Evolutionary conservation across 2,888 invertebrate species (phyloP).

Genomic region (Drosophila conformis): DNA sequence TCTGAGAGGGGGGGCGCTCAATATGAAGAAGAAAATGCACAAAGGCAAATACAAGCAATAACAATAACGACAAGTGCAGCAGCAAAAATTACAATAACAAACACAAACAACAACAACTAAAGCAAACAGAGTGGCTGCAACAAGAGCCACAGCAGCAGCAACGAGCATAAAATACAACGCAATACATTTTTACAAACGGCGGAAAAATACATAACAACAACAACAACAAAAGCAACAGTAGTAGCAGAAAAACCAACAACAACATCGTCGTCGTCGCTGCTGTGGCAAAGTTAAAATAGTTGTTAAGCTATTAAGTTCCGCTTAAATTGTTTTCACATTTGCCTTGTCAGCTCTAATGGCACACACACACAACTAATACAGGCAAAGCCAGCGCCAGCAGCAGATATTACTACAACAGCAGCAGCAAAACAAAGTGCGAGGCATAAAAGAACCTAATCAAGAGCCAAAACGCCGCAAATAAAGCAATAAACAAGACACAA

Average conservation of each 20-base stretch:
- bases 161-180: conserved; percentile 72
- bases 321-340: conserved; percentile 79
- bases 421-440: conserved; percentile 60
- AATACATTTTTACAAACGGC: conserved; percentile 68
- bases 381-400: conserved; percentile 38
- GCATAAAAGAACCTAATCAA: conserved; percentile 79
- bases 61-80: conserved; percentile 31
- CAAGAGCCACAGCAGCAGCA: conserved; percentile 18
- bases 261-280: conserved; percentile 11
- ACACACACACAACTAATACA: conserved; percentile 24
- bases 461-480: conserved; percentile 78
- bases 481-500: conserved; percentile 78
- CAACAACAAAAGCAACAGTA: conserved; percentile 1
- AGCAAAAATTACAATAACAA: conserved; percentile 32
- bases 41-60: conserved; percentile 40
- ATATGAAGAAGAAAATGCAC: conserved; percentile 39
- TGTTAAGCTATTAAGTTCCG: conserved; percentile 75
- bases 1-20: conserved; percentile 25
- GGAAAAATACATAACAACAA: conserved; percentile 49
- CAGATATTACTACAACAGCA: conserved; percentile 30
- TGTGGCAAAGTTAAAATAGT: conserved; percentile 68
- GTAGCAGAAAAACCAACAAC: conserved; percentile 29
- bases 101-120: conserved; percentile 11
- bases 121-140: conserved; percentile 20
- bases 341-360: conserved; percentile 51